Evolutionary conservation across 2,888 invertebrate species (phyloP), one percentile per base, ranked within the genome.

Genomic region (Exocentrus adspersus): DNA sequence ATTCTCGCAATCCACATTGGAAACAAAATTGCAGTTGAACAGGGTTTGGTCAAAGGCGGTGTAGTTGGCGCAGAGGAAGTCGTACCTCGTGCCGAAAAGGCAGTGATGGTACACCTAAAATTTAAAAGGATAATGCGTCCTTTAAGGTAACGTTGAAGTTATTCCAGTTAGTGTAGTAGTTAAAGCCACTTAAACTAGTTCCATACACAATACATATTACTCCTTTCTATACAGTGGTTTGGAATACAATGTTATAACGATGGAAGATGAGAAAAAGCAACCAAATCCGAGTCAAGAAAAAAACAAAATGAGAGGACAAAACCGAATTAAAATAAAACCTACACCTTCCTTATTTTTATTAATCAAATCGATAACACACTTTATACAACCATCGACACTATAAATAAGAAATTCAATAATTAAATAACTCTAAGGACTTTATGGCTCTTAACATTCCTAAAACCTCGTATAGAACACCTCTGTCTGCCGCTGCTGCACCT

Each of bases 31-130:
- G 78, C 96, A 96, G 78, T 95, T 96, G 85, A 96, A 96, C 1
- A 95, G 95, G 79, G 90, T 92, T 84, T 96, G 96, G 79, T 96
- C 95, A 81, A 96, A 96, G 37, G 95, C 95, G 3, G 96, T 96
- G 84, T 94, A 96, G 84, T 96, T 96, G 72, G 95, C 95, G 83
- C 96, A 96, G 53, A 96, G 86, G 85, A 96, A 96, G 83, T 96
- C 95, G 82, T 92, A 94, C 19, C 96, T 86, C 9, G 90, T 91
- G 12, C 94, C 94, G 80, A 87, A 92, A 6, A 95, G 86, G 77
- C 96, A 96, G 80, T 96, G 95, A 81, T 96, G 96, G 83, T 96
- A 96, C 0, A 96, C 89, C 95, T 95, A 84, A 21, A 85, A 84
- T 61, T 28, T n/a, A n/a, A n/a, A n/a, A n/a, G n/a, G n/a, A n/a